Evolutionary conservation across 2,888 invertebrate species (phyloP), one percentile per base, ranked within the genome.

Genomic region (Hecatera dysodea): DNA sequence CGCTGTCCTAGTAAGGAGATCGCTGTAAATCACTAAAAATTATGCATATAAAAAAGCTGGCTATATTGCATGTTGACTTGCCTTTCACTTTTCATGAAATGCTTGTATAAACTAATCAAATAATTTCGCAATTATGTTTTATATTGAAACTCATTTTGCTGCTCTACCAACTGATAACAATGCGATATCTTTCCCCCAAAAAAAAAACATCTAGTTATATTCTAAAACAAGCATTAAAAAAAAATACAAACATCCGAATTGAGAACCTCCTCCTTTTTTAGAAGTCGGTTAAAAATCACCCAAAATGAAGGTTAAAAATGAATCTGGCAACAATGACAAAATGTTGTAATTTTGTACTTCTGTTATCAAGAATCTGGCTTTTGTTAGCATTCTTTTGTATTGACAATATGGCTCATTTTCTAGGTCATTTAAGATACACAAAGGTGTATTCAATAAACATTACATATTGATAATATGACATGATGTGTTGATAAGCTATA

Each of bases 391-490:
- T 67, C 67, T 63, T 75, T 69, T 71, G 36, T 70, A 27, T 19
- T 53, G 61, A 67, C 52, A 56, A 64, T 64, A 67, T 56, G 44
- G 24, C 46, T 39, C 15, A 50, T 76, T 71, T 71, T 76, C 57
- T 79, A 81, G 81, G 81, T 77, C 78, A 79, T 17, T 72, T 33
- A 50, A 65, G 67, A 65, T 57, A 71, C n/a, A 70, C 46, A 77
- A 75, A 53, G 8, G 52, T 52, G 7, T 36, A 33, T 44, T 52
- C 52, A 61, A 19, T 11, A 61, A 36, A 65, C 57, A 62, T 56
- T 36, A 27, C 12, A n/a, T 44, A 33, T 57, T 27, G 71, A 59
- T 56, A 61, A 22, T 17, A 39, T 15, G n/a, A 36, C n/a, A n/a
- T n/a, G 33, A n/a, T n/a, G 33, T 17, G 17, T 48, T 61, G 57